These are phyloP conservation scores for Trichopoda pennipes DNA, from an alignment of 2,888 invertebrate species.

Conservation along the genomic window DNA sequence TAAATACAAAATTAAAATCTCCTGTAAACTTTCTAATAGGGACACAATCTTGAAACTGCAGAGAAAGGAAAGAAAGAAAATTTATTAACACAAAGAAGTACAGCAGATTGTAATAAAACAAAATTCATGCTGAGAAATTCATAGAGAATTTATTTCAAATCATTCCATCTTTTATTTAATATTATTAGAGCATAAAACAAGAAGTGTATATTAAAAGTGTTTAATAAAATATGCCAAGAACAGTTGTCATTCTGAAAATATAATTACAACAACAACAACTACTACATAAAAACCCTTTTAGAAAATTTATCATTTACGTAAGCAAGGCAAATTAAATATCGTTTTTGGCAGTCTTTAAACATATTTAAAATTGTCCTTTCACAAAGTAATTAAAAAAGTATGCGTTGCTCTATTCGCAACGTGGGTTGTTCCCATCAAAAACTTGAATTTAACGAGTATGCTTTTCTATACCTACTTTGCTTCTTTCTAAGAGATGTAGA, in stretches of 20 bases:
- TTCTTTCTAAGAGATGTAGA: too few relatives aligned
- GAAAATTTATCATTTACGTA: slow-evolving; percentile 42
- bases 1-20: slow-evolving; percentile 45
- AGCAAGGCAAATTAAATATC: too few relatives aligned
- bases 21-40: slow-evolving; percentile 4
- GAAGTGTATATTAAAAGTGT: neutral
- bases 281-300: slow-evolving; percentile 39
- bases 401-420: too few relatives aligned
- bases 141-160: slow-evolving; percentile 31
- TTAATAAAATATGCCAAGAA: slow-evolving; percentile 35
- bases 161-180: neutral
- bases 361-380: too few relatives aligned
- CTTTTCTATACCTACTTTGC: too few relatives aligned
- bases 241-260: slow-evolving; percentile 35
- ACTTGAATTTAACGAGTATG: too few relatives aligned
- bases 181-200: neutral
- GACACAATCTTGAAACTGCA: neutral
- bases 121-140: slow-evolving; percentile 53
- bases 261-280: neutral
- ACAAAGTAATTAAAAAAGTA: too few relatives aligned
- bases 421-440: too few relatives aligned
- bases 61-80: neutral
- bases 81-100: neutral
- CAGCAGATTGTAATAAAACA: slow-evolving; percentile 43
- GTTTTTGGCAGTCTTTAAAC: too few relatives aligned